Evolutionary conservation across 2,113 vertebrate species (phyloP), one percentile per base, ranked within the genome.

Genomic region (Globicephala melas): DNA sequence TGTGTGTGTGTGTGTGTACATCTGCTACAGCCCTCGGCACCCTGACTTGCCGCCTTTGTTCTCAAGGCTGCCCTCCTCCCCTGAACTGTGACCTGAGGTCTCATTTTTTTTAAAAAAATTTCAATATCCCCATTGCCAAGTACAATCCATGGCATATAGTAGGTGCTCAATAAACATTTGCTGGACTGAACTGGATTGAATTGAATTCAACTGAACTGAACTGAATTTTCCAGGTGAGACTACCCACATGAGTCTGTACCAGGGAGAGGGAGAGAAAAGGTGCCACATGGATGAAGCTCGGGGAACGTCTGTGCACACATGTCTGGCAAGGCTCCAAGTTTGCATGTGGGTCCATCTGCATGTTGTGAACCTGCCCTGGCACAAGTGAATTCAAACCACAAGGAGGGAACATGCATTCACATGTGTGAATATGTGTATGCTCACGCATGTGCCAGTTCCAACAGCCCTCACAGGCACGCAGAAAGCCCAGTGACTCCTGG

Each of bases 101-200:
- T 84, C 63, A 12, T 41, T 23, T 36, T 79, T 55, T 71, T 60
- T 28, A 7, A 9, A 28, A 15, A 14, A 70, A 76, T 55, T n/a
- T 93, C 86, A 36, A 4, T 74, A 81, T 74, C 80, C 47, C 50
- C 74, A 47, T 5, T 15, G 89, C 87, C 36, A 41, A 76, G 53
- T 25, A 65, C n/a, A 55, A 6, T 47, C 47, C 26, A 26, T 8
- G 53, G 47, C 23, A 28, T 79, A 41, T 20, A 92, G 67, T 88
- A 87, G 77, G 73, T 91, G 77, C 89, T 97, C 92, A 82, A 63
- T 94, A 92, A 97, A 79, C n/a, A 15, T 76, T 89, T n/a, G 10
- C 63, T 9, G 90, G 65, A 50, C 73, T 63, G 67, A 71, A 68
- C 74, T 26, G 89, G 14, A 60, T n/a, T 82, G 55, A 91, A 58